These are phyloP conservation scores for Semaprochilodus insignis DNA, from an alignment of 2,797 vertebrate species.

Conservation along the genomic window DNA sequence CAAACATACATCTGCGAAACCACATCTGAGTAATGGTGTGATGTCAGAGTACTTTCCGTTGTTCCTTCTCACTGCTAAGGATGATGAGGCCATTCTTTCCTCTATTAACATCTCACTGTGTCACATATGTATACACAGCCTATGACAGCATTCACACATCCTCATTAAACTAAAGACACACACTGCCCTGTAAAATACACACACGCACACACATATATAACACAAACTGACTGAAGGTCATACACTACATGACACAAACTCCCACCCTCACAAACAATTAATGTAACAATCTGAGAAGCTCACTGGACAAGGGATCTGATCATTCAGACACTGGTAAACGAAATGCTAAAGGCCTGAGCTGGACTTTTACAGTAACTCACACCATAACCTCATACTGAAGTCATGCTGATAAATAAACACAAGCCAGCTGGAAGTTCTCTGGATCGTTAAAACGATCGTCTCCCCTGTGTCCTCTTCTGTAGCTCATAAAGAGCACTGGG, in stretches of 20 bases:
- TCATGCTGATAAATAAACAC: neutral
- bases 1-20: slow-evolving; percentile 54
- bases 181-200: neutral
- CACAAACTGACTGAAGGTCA: neutral
- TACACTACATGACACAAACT: neutral
- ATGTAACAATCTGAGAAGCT: neutral
- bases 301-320: slow-evolving; percentile 4
- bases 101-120: slow-evolving; percentile 29
- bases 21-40: slow-evolving; percentile 59
- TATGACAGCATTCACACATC: neutral
- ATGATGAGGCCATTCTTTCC: slow-evolving; percentile 42
- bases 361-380: slow-evolving; percentile 11
- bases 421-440: slow-evolving; percentile 15
- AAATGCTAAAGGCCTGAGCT: neutral
- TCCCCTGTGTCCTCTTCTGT: neutral
- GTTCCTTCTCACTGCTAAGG: slow-evolving; percentile 46
- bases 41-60: slow-evolving; percentile 61
- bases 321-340: neutral
- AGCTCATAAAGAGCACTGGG: neutral
- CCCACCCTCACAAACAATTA: neutral
- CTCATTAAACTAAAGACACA: neutral
- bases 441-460: neutral
- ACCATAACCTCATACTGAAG: slow-evolving; percentile 7
- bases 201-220: neutral
- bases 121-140: neutral